Base-by-base conservation (phyloP, 2,888 invertebrate genomes). In the Pogonocherus hispidulus region DNA sequence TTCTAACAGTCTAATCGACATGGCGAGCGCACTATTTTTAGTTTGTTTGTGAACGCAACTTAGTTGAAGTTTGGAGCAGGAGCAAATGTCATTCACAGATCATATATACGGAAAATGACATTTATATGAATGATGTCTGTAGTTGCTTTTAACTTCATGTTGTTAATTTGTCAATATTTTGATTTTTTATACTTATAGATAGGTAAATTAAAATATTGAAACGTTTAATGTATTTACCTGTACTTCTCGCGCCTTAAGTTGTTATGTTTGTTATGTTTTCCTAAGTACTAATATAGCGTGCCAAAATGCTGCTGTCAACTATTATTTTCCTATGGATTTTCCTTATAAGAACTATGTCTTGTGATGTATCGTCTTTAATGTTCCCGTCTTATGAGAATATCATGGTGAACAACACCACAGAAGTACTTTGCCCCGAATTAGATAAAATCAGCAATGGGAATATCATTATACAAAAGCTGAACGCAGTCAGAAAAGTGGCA, bases 401-500 rank as follows among this genome's bases (percentile, higher is more conserved):
- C 3, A 35, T 62, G 11, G 62, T 65, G 2, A 44, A 44, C 32
- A 59, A 59, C 16, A 37, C 41, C 20, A 67, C 64, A 0, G 60
- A 63, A 27, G 41, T 63, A 19, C 19, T 47, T 18, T 64, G 63
- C 18, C 52, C 64, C 2, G 41, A 49, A 1, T 64, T 67, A 37
- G 47, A 56, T 3, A 51, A 57, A 9, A 51, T 66, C 19, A 64
- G 32, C 11, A 46, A 60, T 23, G 69, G 46, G 8, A 66, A 52
- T 44, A 51, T 64, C 0, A 27, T 52, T 1, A 11, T 64, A 1
- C 41, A 52, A 5, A 63, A 56, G 8, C 51, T 62, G 1, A 37
- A 47, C 14, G 59, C 49, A n/a, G 46, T 37, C 9, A 32, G 64
- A 46, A 67, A 73, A 69, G 54, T 63, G 8, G 75, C 71, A 2